phyloP scores from a whole-genome alignment of 2,797 vertebrate species.

The Lateolabrax maculatus region DNA sequence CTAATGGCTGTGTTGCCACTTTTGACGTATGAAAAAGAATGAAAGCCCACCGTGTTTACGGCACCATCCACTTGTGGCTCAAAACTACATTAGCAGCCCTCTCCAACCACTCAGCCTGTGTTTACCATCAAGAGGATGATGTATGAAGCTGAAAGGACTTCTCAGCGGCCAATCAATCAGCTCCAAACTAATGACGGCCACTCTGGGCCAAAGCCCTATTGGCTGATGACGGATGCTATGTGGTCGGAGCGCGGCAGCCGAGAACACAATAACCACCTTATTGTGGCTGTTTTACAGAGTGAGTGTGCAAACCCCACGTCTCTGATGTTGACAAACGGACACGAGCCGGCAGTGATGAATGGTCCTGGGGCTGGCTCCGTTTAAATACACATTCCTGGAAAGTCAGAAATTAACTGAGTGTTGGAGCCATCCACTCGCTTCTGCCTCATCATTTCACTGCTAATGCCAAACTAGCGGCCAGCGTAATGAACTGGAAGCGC shows the following conservation, averaged over 20 bases:
- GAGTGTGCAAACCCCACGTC: conserved; percentile 47
- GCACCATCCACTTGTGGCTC: conserved; percentile 29
- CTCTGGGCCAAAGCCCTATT: conserved; percentile 66
- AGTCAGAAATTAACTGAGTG: conserved; percentile 67
- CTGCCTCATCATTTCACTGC: conserved; percentile 52
- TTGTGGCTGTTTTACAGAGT: conserved; percentile 45
- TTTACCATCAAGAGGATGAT: conserved; percentile 71
- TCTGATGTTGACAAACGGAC: conserved; percentile 72
- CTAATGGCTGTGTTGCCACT: background rate
- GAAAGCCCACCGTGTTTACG: conserved; percentile 36
- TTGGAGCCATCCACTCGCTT: conserved; percentile 53
- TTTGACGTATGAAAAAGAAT: conserved; percentile 25
- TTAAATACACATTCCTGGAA: conserved; percentile 72
- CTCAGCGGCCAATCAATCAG: conserved; percentile 79
- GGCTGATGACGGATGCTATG: conserved; percentile 73
- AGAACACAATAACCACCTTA: conserved; percentile 69
- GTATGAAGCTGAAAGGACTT: conserved; percentile 63
- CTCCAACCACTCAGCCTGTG: conserved; percentile 47
- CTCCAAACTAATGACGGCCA: conserved; percentile 62
- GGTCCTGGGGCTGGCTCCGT: conserved; percentile 34
- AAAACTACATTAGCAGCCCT: conserved; percentile 39
- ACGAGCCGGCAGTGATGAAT: conserved; percentile 61
- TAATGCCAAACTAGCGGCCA: conserved; percentile 37
- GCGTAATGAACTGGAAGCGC: conserved; percentile 48
- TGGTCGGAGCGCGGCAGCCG: conserved; percentile 34